These are phyloP conservation scores for Synchiropus splendidus DNA, from an alignment of 2,113 vertebrate genomes.

Conservation along the genomic window DNA sequence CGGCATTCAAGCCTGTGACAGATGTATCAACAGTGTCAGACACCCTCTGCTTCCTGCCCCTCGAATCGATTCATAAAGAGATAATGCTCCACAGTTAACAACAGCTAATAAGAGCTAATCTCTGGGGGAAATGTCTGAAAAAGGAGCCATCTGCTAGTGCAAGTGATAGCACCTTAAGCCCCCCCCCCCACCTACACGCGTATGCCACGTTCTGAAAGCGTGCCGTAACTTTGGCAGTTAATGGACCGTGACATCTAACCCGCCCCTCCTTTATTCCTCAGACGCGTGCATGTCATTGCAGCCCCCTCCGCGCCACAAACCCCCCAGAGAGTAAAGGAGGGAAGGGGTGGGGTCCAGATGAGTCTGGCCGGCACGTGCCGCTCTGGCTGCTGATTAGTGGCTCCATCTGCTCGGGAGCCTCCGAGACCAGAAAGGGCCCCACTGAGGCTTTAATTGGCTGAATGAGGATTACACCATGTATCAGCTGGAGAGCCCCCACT, in stretches of 20 bases:
- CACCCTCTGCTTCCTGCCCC: constrained; percentile 20
- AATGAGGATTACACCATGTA: constrained; percentile 56
- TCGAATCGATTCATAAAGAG: constrained; percentile 40
- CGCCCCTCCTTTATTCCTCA: constrained; percentile 22
- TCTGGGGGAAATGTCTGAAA: constrained; percentile 32
- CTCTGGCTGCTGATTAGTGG: constrained; percentile 44
- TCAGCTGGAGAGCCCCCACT: constrained; percentile 22
- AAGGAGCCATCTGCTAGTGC: constrained; percentile 57
- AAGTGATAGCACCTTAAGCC: constrained; percentile 41
- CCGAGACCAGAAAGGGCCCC: constrained; percentile 44
- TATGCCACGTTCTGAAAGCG: constrained; percentile 36
- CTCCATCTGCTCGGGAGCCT: constrained; percentile 54
- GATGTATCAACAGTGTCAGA: constrained; percentile 18
- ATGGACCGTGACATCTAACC: constrained; percentile 48
- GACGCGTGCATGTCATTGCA: constrained; percentile 52
- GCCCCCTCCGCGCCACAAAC: constrained; percentile 23
- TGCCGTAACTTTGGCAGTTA: constrained; percentile 45
- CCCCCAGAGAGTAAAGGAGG: constrained; percentile 31
- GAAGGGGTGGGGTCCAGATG: constrained; percentile 39
- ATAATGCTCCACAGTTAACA: constrained; percentile 27
- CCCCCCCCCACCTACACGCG: constrained; percentile 17
- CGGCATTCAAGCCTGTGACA: constrained; percentile 13
- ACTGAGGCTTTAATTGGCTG: constrained; percentile 64
- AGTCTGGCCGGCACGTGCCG: constrained; percentile 42
- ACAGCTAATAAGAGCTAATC: constrained; percentile 51